A percentile compares a stretch with the other conserved stretches of the same genome.
These are phyloP conservation scores for Nemapogon koenigi DNA, from an alignment of 2,888 invertebrate genomes.

Conservation along the genomic window DNA sequence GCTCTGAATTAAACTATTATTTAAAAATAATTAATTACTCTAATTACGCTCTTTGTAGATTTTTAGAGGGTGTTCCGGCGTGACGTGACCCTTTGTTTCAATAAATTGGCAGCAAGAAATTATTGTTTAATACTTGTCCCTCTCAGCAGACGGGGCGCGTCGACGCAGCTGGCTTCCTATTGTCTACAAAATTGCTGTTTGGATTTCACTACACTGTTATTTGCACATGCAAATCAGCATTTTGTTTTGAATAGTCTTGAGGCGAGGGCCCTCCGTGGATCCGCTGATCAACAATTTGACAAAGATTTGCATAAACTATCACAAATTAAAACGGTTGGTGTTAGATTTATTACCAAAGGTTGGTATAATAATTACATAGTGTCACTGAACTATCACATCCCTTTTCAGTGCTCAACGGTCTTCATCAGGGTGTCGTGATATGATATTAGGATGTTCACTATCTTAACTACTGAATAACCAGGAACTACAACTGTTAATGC, in stretches of 20 bases:
- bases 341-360: no score
- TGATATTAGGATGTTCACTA: no score
- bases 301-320: conserved; percentile 52
- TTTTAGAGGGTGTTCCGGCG: no score
- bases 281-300: conserved; percentile 20
- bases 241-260: conserved; percentile 40
- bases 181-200: conserved; percentile 58
- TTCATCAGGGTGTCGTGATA: no score
- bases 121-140: conserved; percentile 47
- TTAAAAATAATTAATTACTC: no score
- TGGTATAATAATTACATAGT: no score
- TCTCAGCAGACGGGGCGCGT: conserved; percentile 18
- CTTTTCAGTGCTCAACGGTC: no score
- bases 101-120: conserved; percentile 28
- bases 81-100: conserved; percentile 9
- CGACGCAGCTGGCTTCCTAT: conserved; percentile 45
- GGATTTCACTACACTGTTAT: conserved; percentile 55
- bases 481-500: no score
- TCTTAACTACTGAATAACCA: no score
- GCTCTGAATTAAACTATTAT: no score
- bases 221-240: conserved; percentile 61
- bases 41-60: no score
- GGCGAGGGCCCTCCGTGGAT: background rate
- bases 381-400: no score
- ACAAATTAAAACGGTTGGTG: conserved; percentile 38